Conservation (phyloP, 2,113 vertebrate genomes). For the Noctilio leporinus region DNA sequence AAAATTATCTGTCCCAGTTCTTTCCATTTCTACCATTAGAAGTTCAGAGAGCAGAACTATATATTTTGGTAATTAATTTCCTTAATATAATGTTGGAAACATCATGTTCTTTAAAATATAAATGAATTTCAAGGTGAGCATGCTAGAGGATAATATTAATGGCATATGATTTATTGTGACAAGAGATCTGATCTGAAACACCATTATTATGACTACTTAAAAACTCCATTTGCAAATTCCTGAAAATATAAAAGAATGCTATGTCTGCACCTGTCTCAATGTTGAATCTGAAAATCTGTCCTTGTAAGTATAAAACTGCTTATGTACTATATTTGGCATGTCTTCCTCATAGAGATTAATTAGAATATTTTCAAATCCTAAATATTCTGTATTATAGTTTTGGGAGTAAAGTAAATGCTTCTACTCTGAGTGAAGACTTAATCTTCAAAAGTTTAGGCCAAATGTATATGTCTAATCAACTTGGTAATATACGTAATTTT, state of each 20-base stretch:
- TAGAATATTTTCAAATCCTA: neutral
- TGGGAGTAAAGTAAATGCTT: neutral
- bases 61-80: constrained; percentile 83
- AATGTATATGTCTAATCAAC: neutral
- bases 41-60: constrained; percentile 65
- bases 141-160: constrained; percentile 78
- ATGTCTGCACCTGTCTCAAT: constrained; percentile 60
- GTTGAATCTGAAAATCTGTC: constrained; percentile 31
- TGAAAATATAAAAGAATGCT: constrained; percentile 69
- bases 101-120: constrained; percentile 81
- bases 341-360: neutral
- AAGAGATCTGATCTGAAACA: constrained; percentile 76
- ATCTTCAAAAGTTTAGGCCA: neutral
- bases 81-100: constrained; percentile 83
- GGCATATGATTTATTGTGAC: constrained; percentile 79
- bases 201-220: constrained; percentile 74
- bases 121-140: constrained; percentile 82
- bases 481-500: neutral
- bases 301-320: neutral
- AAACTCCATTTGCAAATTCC: constrained; percentile 74
- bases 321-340: neutral
- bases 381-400: neutral
- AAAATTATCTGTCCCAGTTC: constrained; percentile 57
- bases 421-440: neutral
- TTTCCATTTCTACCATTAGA: constrained; percentile 69